phyloP scores from a whole-genome alignment of 92 coral and sea anemone species.

The Parazoanthus swiftii region DNA sequence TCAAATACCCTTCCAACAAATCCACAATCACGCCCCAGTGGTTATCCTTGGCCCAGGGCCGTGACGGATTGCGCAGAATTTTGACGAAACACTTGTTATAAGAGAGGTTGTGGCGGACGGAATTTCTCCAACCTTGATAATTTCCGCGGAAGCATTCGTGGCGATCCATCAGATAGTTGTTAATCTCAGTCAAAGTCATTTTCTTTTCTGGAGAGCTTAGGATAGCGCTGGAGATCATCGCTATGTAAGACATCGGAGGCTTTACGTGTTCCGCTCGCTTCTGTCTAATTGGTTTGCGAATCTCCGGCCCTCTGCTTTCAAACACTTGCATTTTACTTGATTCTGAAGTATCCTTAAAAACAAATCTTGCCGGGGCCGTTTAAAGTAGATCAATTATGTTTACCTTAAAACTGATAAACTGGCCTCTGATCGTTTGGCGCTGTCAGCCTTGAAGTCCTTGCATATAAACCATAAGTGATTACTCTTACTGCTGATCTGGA shows the following conservation, averaged over 20 bases:
- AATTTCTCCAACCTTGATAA: slow-evolving; percentile 31
- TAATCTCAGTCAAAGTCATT: slow-evolving; percentile 37
- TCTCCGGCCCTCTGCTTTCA: background rate
- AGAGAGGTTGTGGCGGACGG: slow-evolving; percentile 41
- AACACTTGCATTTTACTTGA: background rate
- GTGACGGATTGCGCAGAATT: slow-evolving; percentile 14
- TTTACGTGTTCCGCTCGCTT: slow-evolving; percentile 10
- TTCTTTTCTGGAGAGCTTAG: slow-evolving; percentile 43
- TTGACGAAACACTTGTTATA: slow-evolving; percentile 32
- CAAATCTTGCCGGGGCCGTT: background rate
- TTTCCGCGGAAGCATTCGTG: slow-evolving; percentile 39
- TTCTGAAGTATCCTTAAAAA: background rate
- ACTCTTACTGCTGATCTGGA: background rate
- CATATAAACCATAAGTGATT: background rate
- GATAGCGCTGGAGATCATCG: slow-evolving; percentile 35
- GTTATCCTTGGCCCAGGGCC: slow-evolving; percentile 41
- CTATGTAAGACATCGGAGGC: slow-evolving; percentile 37
- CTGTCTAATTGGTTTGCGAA: background rate
- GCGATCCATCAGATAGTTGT: slow-evolving; percentile 6
- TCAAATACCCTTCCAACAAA: slow-evolving; percentile 1
- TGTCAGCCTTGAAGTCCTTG: background rate
- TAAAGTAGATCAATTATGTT: background rate
- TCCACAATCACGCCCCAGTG: slow-evolving; percentile 13
- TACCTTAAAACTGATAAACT: background rate
- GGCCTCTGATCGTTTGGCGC: background rate